Evolutionary conservation across 2,888 invertebrate genomes (phyloP).

Genomic region (Conops quadrifasciatus): DNA sequence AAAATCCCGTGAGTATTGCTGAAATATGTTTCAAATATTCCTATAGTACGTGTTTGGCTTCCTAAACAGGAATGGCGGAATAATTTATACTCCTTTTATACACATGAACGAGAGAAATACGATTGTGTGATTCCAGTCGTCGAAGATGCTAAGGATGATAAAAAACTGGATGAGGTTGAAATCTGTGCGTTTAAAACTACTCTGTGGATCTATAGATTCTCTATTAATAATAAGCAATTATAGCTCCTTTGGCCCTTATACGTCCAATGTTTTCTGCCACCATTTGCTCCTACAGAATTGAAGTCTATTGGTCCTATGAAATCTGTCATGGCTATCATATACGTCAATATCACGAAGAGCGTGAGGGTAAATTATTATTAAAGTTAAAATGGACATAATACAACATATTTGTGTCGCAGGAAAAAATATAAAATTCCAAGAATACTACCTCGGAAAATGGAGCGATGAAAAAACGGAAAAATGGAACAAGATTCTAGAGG

Average conservation of each 20-base stretch:
- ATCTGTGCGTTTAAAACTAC: slow-evolving; percentile 50
- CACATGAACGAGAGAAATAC: slow-evolving; percentile 83
- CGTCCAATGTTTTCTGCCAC: slow-evolving; percentile 79
- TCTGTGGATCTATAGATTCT: background rate
- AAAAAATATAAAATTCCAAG: slow-evolving; percentile 83
- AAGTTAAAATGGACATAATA: background rate
- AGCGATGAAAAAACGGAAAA: slow-evolving; percentile 72
- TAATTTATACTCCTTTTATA: slow-evolving; percentile 61
- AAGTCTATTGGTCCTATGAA: slow-evolving; percentile 96
- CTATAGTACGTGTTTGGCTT: background rate
- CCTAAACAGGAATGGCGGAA: slow-evolving; percentile 49
- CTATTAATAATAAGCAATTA: background rate
- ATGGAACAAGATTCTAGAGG: slow-evolving; percentile 67
- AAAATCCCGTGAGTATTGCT: slow-evolving; percentile 62
- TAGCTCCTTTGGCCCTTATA: slow-evolving; percentile 78
- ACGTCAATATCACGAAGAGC: slow-evolving; percentile 94
- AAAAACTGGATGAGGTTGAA: slow-evolving; percentile 52
- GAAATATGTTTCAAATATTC: slow-evolving; percentile 24
- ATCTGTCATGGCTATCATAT: slow-evolving; percentile 92
- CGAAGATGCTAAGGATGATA: slow-evolving; percentile 62
- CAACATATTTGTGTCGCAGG: slow-evolving; percentile 60
- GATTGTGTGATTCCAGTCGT: slow-evolving; percentile 81
- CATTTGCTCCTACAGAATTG: slow-evolving; percentile 85
- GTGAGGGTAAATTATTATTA: slow-evolving; percentile 71
- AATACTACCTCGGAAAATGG: slow-evolving; percentile 86